Base-by-base conservation (phyloP, 2,888 invertebrate species). In the Yponomeuta malinellus region DNA sequence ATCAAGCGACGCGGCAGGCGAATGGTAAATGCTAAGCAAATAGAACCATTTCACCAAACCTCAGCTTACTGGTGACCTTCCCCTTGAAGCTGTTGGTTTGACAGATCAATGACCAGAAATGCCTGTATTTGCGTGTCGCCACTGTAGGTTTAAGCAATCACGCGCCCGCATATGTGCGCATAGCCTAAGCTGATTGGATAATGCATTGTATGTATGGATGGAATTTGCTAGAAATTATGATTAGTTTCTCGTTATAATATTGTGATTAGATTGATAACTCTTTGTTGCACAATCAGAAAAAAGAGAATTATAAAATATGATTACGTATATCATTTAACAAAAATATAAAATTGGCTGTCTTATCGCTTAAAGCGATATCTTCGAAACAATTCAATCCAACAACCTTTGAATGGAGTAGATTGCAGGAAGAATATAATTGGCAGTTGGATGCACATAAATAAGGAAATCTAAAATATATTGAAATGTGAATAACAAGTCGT, bases 1-100 rank as follows among this genome's bases (percentile, higher is more conserved):
- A 68, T 48, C 68, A 68, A 68, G 68, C 23, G 52, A 52, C 29
- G 68, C n/a, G 23, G 68, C 68, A 68, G 68, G 48, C 68, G 52
- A 12, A 31, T 10, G 52, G 52, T 31, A 52, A 68, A 52, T 52
- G 68, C 48, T 68, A 29, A 29, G 68, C 68, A 68, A 68, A 68
- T 68, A 68, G 29, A 10, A 48, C 68, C 52, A 52, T 59, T 59
- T 59, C 52, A 59, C 52, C 52, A 59, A 2, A 43, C 65, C 33
- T n/a, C 9, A 10, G 15, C 52, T 15, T 29, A 33, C 31, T 65
- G 64, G 23, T 23, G 23, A 64, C 8, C 31, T 23, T 31, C 2
- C 2, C 23, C 64, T 10, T 64, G 29, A n/a, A 65, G 29, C 65
- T 33, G 31, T 59, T 15, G 52, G 52, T 12, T 59, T 5, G 52